Evolutionary conservation across 2,113 vertebrate species (phyloP).

Genomic region (Tupaia tana): DNA sequence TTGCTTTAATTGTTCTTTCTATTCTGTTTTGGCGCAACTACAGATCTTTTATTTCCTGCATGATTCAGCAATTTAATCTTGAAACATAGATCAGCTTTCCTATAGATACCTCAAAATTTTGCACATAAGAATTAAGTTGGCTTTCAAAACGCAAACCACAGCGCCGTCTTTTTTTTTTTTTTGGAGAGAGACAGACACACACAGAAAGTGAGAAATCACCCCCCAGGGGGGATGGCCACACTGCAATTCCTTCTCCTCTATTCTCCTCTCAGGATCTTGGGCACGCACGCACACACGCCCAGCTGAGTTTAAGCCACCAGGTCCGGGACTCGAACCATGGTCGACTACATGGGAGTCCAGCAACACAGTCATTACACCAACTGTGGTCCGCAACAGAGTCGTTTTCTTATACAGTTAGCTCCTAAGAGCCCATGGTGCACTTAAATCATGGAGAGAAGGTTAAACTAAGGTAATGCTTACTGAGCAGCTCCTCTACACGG

Average conservation of each 20-base stretch:
- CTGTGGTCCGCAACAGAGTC: no score
- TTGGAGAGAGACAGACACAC: no score
- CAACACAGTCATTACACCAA: no score
- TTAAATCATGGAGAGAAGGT: background rate
- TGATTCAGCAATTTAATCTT: background rate
- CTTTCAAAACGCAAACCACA: background rate
- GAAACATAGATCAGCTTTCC: background rate
- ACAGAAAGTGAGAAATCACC: no score
- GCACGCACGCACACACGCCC: no score
- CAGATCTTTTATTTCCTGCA: background rate
- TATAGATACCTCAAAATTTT: background rate
- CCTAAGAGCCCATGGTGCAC: fast-evolving
- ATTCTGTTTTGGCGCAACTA: background rate
- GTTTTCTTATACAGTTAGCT: no score
- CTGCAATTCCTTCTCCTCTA: no score
- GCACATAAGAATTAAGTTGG: background rate
- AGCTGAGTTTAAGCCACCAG: no score
- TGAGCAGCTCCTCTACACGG: background rate
- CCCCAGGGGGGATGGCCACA: no score
- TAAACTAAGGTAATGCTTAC: background rate
- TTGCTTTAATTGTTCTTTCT: background rate
- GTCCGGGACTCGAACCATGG: no score
- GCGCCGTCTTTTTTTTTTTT: fast-evolving
- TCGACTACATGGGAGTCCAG: no score
- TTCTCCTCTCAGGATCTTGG: no score